These are phyloP conservation scores for Timandra comae DNA, from an alignment of 2,888 invertebrate species.

Conservation along the genomic window DNA sequence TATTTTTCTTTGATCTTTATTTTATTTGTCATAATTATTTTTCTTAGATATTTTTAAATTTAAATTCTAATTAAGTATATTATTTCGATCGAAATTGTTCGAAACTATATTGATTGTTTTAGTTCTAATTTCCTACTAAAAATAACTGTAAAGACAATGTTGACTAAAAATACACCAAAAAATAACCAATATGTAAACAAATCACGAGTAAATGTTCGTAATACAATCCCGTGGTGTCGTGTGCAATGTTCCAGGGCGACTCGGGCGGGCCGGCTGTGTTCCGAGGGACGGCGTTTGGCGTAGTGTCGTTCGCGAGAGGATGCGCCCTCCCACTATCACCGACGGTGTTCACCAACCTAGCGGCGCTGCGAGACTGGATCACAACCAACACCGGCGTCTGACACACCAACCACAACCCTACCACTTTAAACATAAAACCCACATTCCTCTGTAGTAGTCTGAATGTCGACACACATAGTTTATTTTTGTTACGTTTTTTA, in stretches of 20 bases:
- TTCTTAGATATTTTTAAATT: no score
- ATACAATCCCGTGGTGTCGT: not conserved
- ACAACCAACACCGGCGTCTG: constrained; percentile 60
- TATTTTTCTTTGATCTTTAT: no score
- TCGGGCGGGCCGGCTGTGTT: constrained; percentile 70
- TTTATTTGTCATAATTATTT: no score
- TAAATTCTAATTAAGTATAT: no score
- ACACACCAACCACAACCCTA: constrained; percentile 17
- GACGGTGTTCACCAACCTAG: constrained; percentile 66
- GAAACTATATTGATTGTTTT: not conserved
- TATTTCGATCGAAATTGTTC: no score
- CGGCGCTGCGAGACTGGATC: constrained; percentile 60
- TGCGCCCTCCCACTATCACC: constrained; percentile 68
- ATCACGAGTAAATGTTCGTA: not conserved
- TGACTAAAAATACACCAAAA: no score
- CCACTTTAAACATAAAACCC: constrained; percentile 1
- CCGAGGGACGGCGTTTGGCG: constrained; percentile 61
- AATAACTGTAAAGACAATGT: no score
- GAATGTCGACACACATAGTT: constrained; percentile 16
- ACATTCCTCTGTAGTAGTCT: constrained; percentile 4
- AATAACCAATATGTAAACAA: no score
- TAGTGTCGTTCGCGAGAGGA: constrained; percentile 68
- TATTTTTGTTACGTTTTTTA: constrained; percentile 41
- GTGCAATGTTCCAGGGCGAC: constrained; percentile 52
- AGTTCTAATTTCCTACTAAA: no score